These are phyloP conservation scores for Lampris incognitus DNA, from an alignment of 2,113 vertebrate genomes.

Conservation along the genomic window DNA sequence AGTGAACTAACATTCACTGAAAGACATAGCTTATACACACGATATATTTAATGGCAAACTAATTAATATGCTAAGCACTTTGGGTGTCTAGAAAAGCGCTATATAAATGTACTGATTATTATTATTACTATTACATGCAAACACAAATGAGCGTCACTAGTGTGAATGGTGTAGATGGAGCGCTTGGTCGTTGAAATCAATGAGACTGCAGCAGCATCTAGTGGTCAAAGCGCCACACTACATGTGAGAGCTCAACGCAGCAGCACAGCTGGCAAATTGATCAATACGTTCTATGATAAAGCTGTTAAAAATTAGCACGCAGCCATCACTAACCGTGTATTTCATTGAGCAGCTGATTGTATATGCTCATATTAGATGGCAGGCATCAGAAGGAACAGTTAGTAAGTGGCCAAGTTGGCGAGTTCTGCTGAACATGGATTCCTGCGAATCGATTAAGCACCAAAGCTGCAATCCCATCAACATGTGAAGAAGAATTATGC, in stretches of 20 bases:
- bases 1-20: too few species aligned
- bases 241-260: background rate
- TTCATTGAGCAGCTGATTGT: background rate
- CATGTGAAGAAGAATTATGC: too few species aligned
- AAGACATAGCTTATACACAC: too few species aligned
- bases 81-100: too few species aligned
- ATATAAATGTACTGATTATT: too few species aligned
- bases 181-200: background rate
- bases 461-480: too few species aligned
- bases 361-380: slow-evolving; percentile 3
- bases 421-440: slow-evolving; percentile 9
- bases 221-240: slow-evolving; percentile 44
- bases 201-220: slow-evolving; percentile 53
- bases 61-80: too few species aligned
- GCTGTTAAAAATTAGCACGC: background rate
- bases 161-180: background rate
- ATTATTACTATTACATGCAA: too few species aligned
- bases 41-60: too few species aligned
- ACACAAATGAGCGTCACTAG: background rate
- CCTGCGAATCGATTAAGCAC: background rate
- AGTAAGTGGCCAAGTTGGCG: background rate
- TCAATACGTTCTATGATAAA: background rate
- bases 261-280: background rate
- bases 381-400: slow-evolving; percentile 14
- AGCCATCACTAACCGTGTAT: background rate